Percentiles rank a stretch among this genome's conserved stretches.
phyloP scores from a whole-genome alignment of 2,113 vertebrate genomes.

The Pterocles orientalis region DNA sequence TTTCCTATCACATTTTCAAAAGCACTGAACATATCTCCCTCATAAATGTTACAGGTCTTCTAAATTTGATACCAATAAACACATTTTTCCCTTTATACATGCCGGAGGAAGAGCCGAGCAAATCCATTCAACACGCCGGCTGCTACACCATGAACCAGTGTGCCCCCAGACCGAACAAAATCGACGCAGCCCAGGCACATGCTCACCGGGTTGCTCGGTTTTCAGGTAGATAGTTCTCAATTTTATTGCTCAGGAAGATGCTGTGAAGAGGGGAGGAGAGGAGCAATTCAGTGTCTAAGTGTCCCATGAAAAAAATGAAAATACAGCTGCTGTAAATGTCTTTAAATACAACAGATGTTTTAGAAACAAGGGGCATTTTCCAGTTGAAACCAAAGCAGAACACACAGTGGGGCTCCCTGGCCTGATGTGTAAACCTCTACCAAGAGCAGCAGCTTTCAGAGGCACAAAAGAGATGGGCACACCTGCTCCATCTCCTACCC shows the following conservation, averaged over 20 bases:
- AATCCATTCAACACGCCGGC: background rate
- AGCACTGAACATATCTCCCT: background rate
- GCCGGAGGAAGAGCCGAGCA: background rate
- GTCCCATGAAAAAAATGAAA: background rate
- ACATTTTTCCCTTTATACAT: background rate
- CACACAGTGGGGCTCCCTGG: background rate
- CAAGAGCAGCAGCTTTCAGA: background rate
- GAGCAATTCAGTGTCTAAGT: rapidly evolving
- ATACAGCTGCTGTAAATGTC: background rate
- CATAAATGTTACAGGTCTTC: background rate
- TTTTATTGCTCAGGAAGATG: background rate
- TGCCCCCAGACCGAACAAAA: background rate
- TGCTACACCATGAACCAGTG: rapidly evolving
- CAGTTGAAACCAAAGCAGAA: background rate
- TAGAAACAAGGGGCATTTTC: background rate
- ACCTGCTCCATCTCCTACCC: rapidly evolving
- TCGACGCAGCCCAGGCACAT: background rate
- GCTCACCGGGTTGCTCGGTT: background rate
- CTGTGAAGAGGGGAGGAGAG: background rate
- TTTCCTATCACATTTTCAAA: background rate
- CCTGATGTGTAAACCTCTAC: background rate
- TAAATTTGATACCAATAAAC: constrained; percentile 12
- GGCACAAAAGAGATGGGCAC: background rate
- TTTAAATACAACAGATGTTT: background rate
- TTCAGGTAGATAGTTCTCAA: background rate